These are phyloP conservation scores for Epistrophe grossulariae DNA, from an alignment of 2,888 invertebrate species.

Conservation along the genomic window DNA sequence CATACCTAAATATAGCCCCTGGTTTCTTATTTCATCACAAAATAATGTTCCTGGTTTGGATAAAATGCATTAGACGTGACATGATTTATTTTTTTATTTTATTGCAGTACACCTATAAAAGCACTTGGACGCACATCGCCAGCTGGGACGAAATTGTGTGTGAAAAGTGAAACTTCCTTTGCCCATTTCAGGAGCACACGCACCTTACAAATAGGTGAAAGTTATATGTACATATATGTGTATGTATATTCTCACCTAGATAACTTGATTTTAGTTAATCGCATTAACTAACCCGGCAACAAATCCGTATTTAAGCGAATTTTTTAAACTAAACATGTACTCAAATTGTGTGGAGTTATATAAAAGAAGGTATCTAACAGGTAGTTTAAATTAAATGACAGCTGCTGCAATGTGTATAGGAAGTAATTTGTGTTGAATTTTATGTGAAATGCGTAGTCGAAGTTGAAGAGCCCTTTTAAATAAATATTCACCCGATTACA, in stretches of 20 bases:
- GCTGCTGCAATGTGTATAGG: background rate
- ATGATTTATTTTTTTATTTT: conserved; percentile 30
- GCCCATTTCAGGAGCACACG: conserved; percentile 43
- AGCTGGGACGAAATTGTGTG: conserved; percentile 28
- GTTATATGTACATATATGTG: conserved; percentile 39
- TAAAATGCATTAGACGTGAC: conserved; percentile 13
- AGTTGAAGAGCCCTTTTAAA: background rate
- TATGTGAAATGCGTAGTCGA: background rate
- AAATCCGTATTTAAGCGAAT: conserved; percentile 12
- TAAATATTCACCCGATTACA: background rate
- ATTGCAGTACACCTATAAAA: too few species aligned
- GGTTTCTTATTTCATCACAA: background rate
- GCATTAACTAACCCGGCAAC: conserved; percentile 50
- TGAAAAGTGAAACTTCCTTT: conserved; percentile 53
- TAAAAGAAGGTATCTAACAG: background rate
- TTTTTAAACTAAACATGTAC: background rate
- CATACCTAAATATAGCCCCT: too few species aligned
- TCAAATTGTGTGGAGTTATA: background rate
- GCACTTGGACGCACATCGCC: background rate
- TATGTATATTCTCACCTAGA: conserved; percentile 50
- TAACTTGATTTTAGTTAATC: conserved; percentile 43
- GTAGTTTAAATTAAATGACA: background rate
- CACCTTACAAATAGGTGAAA: conserved; percentile 50
- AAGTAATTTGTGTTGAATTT: background rate
- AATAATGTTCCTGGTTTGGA: background rate